Evolutionary conservation across 1,140 invertebrate genomes (phyloP).

Genomic region (Drosophila lacertosa): DNA sequence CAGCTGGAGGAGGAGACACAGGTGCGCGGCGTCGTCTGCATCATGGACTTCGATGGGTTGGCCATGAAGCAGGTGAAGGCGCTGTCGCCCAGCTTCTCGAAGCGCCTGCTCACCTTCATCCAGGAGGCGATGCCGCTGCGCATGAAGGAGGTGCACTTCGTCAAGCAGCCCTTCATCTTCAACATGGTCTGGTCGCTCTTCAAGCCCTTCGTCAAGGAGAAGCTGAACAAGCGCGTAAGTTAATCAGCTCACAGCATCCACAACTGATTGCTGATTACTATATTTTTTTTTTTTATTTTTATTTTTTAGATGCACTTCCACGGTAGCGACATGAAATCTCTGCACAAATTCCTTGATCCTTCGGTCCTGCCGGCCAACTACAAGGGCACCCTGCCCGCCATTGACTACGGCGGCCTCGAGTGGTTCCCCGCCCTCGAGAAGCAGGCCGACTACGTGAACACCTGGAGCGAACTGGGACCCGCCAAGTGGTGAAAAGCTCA

Average conservation of each 20-base stretch:
- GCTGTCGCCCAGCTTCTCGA: conserved; percentile 89
- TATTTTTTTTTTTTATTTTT: conserved; percentile 16
- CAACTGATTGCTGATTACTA: background rate
- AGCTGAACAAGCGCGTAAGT: conserved; percentile 91
- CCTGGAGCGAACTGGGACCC: conserved; percentile 88
- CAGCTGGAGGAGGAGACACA: conserved; percentile 90
- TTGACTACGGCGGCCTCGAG: conserved; percentile 89
- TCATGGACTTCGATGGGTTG: conserved; percentile 92
- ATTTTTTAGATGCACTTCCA: conserved; percentile 91
- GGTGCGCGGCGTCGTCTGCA: conserved; percentile 89
- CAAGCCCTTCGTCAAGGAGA: conserved; percentile 94
- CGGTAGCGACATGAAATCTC: conserved; percentile 89
- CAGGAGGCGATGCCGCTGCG: conserved; percentile 95
- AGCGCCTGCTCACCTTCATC: conserved; percentile 90
- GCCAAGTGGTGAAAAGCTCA: conserved; percentile 83
- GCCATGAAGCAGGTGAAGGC: conserved; percentile 89
- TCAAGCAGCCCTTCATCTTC: conserved; percentile 95
- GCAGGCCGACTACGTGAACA: conserved; percentile 87
- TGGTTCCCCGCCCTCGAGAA: conserved; percentile 89
- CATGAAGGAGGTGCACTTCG: conserved; percentile 95
- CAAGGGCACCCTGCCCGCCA: conserved; percentile 89
- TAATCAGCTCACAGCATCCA: background rate
- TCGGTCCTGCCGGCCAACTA: conserved; percentile 89
- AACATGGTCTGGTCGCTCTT: conserved; percentile 94
- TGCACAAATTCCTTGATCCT: conserved; percentile 90